Percentiles rank a stretch among this genome's conserved stretches.
phyloP scores from a whole-genome alignment of 2,888 invertebrate genomes.

The Pandemis cinnamomeana region DNA sequence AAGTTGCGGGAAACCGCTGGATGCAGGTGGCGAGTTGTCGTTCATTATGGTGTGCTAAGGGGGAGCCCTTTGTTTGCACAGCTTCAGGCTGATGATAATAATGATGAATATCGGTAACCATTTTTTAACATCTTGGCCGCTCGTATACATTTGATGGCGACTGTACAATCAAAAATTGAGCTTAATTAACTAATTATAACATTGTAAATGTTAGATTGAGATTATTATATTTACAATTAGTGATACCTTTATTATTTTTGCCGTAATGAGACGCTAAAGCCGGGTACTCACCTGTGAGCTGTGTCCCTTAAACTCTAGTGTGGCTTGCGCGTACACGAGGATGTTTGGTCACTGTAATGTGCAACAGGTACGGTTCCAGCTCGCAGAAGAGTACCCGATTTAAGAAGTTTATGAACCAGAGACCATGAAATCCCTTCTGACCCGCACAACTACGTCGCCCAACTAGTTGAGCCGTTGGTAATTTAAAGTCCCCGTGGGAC shows the following conservation, averaged over 20 bases:
- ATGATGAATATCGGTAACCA: too few relatives aligned
- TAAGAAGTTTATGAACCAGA: background rate
- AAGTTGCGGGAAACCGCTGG: too few relatives aligned
- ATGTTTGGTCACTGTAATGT: too few relatives aligned
- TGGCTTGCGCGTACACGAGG: too few relatives aligned
- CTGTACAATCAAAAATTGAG: background rate
- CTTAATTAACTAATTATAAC: background rate
- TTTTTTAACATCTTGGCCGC: background rate
- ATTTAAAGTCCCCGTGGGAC: too few relatives aligned
- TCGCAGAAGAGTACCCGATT: background rate
- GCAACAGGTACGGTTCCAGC: too few relatives aligned
- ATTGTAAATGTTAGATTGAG: constrained; percentile 6
- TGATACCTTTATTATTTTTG: background rate
- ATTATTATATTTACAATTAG: constrained; percentile 4
- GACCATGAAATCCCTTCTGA: background rate
- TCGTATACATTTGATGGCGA: background rate
- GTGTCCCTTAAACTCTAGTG: too few relatives aligned
- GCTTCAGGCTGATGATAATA: too few relatives aligned
- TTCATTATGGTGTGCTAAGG: too few relatives aligned
- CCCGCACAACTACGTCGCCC: too few relatives aligned
- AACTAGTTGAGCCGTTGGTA: too few relatives aligned
- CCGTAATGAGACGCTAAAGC: background rate
- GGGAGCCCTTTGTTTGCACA: background rate
- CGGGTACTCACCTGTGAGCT: background rate
- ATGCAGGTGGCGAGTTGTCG: too few relatives aligned